Evolutionary conservation across 2,113 vertebrate species (phyloP).

Genomic region (Collichthys lucidus): DNA sequence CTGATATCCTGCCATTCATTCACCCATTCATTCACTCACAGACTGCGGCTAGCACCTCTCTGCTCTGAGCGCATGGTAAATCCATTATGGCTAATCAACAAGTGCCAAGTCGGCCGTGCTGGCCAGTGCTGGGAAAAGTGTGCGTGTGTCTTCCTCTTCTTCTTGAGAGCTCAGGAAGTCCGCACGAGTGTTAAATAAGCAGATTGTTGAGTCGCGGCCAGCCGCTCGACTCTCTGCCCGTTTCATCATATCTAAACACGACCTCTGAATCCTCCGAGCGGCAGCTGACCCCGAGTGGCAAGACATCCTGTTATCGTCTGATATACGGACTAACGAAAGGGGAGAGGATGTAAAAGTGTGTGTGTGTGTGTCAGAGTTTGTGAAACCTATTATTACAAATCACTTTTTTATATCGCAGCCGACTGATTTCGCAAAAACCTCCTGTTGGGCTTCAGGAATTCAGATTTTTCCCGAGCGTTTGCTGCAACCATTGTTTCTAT

Average conservation of each 20-base stretch:
- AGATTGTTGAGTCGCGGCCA: conserved; percentile 64
- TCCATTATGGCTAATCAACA: conserved; percentile 54
- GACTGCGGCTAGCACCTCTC: neutral
- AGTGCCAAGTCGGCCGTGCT: conserved; percentile 36
- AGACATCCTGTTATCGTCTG: conserved; percentile 68
- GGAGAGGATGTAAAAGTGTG: conserved; percentile 24
- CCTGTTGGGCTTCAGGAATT: neutral
- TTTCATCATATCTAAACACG: conserved; percentile 56
- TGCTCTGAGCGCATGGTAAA: conserved; percentile 43
- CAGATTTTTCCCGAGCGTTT: neutral
- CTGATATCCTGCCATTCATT: conserved; percentile 65
- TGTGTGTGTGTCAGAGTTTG: conserved; percentile 8
- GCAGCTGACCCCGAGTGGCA: conserved; percentile 36
- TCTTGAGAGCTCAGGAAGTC: conserved; percentile 42
- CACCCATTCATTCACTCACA: conserved; percentile 23
- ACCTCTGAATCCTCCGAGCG: conserved; percentile 27
- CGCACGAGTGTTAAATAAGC: conserved; percentile 43
- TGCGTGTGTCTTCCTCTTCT: conserved; percentile 2
- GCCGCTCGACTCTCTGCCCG: neutral
- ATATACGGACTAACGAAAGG: conserved; percentile 7
- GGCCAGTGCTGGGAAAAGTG: conserved; percentile 2
- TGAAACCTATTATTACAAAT: neutral
- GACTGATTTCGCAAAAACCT: neutral
- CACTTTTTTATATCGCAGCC: neutral
- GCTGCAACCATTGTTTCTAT: neutral